Percentiles rank a stretch among this genome's conserved stretches.
These are phyloP conservation scores for Coregonus clupeaformis DNA, from an alignment of 2,113 vertebrate species.

Conservation along the genomic window DNA sequence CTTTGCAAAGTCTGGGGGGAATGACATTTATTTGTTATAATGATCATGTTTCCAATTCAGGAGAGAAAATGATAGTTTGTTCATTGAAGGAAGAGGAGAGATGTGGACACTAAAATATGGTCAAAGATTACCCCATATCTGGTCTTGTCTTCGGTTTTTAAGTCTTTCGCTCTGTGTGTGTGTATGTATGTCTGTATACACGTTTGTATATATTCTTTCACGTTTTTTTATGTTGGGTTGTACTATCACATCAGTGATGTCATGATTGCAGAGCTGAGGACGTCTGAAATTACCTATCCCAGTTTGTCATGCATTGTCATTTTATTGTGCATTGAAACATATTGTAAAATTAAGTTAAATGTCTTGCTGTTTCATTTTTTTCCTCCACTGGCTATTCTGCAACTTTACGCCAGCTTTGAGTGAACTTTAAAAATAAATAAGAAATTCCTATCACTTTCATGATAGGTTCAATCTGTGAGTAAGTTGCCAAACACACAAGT, in stretches of 20 bases:
- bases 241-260: not conserved
- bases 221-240: not conserved
- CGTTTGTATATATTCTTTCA: not conserved
- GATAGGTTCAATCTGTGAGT: no score
- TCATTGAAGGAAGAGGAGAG: not conserved
- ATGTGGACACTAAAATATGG: constrained; percentile 2
- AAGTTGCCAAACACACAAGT: no score
- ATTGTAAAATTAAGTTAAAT: not conserved
- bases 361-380: not conserved
- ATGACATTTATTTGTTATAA: no score
- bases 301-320: not conserved
- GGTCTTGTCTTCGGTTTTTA: constrained; percentile 1
- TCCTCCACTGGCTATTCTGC: not conserved
- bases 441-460: no score
- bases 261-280: not conserved
- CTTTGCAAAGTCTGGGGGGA: no score
- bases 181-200: not conserved
- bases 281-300: no score
- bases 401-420: not conserved
- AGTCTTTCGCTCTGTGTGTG: not conserved
- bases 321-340: not conserved
- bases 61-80: not conserved
- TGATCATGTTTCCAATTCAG: no score
- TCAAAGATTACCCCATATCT: not conserved
- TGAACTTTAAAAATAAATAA: not conserved